phyloP scores from a whole-genome alignment of 2,888 invertebrate genomes.

The Lithophane leautieri region DNA sequence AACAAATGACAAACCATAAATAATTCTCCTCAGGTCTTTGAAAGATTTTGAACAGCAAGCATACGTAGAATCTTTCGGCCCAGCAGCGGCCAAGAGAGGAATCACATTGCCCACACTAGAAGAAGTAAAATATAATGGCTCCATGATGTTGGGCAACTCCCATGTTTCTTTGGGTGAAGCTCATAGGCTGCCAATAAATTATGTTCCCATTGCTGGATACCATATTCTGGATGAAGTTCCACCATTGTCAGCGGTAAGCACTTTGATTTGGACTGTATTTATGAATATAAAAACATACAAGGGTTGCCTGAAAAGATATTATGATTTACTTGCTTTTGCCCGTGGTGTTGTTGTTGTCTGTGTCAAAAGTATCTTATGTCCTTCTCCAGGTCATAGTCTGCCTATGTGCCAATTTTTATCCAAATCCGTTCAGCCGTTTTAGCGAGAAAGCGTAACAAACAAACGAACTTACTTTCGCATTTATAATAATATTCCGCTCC shows the following conservation, averaged over 20 bases:
- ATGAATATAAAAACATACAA: neutral
- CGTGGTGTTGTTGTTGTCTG: no score
- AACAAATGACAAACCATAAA: neutral
- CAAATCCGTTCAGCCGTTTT: no score
- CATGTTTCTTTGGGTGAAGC: slow-evolving; percentile 74
- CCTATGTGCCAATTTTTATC: no score
- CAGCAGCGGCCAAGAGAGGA: slow-evolving; percentile 66
- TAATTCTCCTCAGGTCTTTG: slow-evolving; percentile 30
- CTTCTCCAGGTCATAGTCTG: no score
- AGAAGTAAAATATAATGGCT: slow-evolving; percentile 73
- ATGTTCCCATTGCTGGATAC: slow-evolving; percentile 77
- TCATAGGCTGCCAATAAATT: slow-evolving; percentile 75
- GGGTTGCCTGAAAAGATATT: neutral
- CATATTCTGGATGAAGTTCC: slow-evolving; percentile 74
- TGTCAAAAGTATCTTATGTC: no score
- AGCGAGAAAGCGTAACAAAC: no score
- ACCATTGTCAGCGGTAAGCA: slow-evolving; percentile 76
- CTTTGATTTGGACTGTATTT: neutral
- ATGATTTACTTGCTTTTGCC: neutral
- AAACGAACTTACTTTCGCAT: no score
- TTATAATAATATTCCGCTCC: no score
- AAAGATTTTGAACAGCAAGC: slow-evolving; percentile 47
- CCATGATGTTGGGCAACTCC: slow-evolving; percentile 79
- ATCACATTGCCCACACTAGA: slow-evolving; percentile 68
- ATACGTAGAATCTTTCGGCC: slow-evolving; percentile 47